phyloP scores from a whole-genome alignment of 2,797 vertebrate species.

The Acomys russatus region DNA sequence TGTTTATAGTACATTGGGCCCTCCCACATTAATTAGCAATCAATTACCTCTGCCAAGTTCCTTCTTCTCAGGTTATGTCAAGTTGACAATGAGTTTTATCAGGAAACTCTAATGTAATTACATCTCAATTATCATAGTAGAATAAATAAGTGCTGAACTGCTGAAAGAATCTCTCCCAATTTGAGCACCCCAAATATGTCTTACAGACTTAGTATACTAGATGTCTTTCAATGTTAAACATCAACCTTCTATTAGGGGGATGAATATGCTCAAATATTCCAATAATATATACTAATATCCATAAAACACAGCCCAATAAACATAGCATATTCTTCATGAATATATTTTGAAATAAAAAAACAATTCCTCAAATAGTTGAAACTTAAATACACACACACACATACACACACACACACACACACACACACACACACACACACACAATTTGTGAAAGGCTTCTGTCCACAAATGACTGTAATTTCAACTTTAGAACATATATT shows the following conservation, averaged over 20 bases:
- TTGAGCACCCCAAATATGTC: background rate
- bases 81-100: background rate
- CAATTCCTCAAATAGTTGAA: background rate
- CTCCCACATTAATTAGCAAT: background rate
- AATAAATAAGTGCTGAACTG: background rate
- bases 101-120: background rate
- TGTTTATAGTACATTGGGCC: background rate
- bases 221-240: constrained; percentile 30
- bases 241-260: background rate
- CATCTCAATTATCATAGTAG: background rate
- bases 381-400: background rate
- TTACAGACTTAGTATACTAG: constrained; percentile 5
- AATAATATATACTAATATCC: background rate
- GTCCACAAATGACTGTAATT: background rate
- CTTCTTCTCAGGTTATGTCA: background rate
- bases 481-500: background rate
- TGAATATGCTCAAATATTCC: background rate
- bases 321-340: background rate
- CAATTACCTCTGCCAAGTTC: background rate
- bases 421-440: background rate
- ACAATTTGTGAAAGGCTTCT: background rate
- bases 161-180: constrained; percentile 23
- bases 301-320: background rate
- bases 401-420: background rate
- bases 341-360: constrained; percentile 15